Base-by-base conservation (phyloP, 1,140 invertebrate species). In the Diabrotica undecimpunctata region DNA sequence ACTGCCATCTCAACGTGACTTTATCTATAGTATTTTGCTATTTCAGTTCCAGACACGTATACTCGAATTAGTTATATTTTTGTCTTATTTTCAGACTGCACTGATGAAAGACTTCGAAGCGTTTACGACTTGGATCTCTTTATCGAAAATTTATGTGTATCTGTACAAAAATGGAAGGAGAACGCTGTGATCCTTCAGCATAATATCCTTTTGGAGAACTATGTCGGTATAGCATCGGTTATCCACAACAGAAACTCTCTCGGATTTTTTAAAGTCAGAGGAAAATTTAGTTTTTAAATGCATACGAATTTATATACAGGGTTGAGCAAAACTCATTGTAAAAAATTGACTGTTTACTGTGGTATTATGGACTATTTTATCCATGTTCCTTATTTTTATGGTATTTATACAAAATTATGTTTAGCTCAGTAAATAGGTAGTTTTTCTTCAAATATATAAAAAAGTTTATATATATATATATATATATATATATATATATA, bases 191-290 rank as follows among this genome's bases (percentile, higher is more conserved):
- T 92, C 46, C 80, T 87, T 66, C 87, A 90, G 70, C 86, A 85
- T 5, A 84, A 89, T 5, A 90, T 95, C 50, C 75, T 92, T 7
- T 85, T 94, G 62, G 87, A 93, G 74, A 92, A 88, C 77, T 94
- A 94, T 72, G 81, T 91, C 2, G 90, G 91, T 9, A 68, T 94
- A 13, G 84, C 87, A 6, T 90, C 92, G 3, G 75, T 93, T 11
- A 82, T 95, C n/a, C 91, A 92, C 75, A 95, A 95, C 79, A 88
- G 90, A 71, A 90, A 90, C 69, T 84, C 86, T 57, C 81, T 94
- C 72, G 93, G 93, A 10, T 95, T 92, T 79, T 93, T 92, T 78
- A 92, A 92, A 80, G 88, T 93, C 52, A 83, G 92, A 67, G 91
- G 91, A 57, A 91, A 91, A 79, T 86, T 94, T 72, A 93, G 91